Evolutionary conservation across 2,113 vertebrate species (phyloP), one percentile per base, ranked within the genome.

Genomic region (Galeopterus variegatus): DNA sequence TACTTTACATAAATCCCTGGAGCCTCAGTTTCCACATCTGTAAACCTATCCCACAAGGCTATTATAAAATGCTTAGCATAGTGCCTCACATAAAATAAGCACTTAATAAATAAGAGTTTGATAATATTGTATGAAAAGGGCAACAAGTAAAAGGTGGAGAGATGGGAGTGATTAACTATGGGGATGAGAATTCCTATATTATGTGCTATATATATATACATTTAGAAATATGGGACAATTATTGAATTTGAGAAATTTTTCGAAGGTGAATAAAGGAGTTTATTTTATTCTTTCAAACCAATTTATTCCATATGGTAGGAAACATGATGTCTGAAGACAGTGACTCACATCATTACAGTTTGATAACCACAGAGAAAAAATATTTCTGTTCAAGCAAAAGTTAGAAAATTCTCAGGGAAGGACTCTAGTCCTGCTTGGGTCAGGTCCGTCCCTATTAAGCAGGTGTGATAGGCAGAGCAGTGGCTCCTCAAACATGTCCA

Each of bases 331-430:
- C 36, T 93, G 36, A 45, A 56, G 76, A 88, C 62, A 88, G 17
- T 67, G 50, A 93, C 60, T 96, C 89, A 93, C 4, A 79, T 90
- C 54, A 28, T 85, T 77, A 67, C 1, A 79, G 48, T 77, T 88
- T 76, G 23, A 36, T 69, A 96, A 88, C 6, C 41, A 72, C 70
- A 83, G 65, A 81, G 9, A 90, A 56, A 58, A 94, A 58, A 87
- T 72, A 69, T 52, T 80, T 90, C 54, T 50, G 26, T 79, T 76
- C 50, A 41, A 54, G 75, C 24, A 64, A 8, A 83, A 83, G 21
- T 72, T 84, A 58, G 72, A 67, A 83, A 85, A 75, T 41, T 36
- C 31, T 52, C 31, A 75, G 67, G 45, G 89, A 90, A 58, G 56
- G 11, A 11, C 13, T 86, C 45, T 87, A 60, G 23, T 41, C 52